phyloP scores from a whole-genome alignment of 1,140 invertebrate species.

The Radopholus similis region DNA sequence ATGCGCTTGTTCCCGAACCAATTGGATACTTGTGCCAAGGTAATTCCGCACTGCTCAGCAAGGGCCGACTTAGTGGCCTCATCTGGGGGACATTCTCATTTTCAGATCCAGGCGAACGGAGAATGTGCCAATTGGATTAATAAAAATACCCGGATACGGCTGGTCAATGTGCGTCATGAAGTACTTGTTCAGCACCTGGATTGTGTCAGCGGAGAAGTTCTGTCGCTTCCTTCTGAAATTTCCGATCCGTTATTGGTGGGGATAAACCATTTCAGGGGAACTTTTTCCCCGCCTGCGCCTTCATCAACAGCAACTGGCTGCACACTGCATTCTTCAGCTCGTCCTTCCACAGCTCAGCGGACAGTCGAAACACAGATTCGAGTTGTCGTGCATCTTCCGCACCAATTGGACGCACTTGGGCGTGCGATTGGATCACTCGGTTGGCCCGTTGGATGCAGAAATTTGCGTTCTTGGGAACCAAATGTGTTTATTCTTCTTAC shows the following conservation, averaged over 20 bases:
- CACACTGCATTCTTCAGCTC: conserved; percentile 11
- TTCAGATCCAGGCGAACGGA: too few relatives aligned
- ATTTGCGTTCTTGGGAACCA: neutral
- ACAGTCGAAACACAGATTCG: neutral
- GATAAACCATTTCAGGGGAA: neutral
- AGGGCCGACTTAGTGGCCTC: neutral
- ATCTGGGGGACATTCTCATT: conserved; percentile 1
- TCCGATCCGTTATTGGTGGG: neutral
- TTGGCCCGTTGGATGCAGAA: neutral
- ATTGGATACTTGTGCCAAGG: conserved; percentile 21
- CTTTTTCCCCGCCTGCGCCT: conserved; percentile 1
- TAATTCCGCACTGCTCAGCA: conserved; percentile 17
- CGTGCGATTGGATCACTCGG: neutral
- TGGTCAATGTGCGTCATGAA: conserved; percentile 2
- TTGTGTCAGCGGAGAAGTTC: conserved; percentile 1
- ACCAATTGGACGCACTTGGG: neutral
- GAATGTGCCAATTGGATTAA: too few relatives aligned
- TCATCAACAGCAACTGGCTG: conserved; percentile 12
- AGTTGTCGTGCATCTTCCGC: neutral
- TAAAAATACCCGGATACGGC: conserved; percentile 5
- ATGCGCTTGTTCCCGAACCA: conserved; percentile 20
- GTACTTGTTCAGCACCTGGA: conserved; percentile 7
- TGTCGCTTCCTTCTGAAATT: conserved; percentile 6
- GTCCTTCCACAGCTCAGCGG: neutral
- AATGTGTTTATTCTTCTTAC: too few relatives aligned